Base-by-base conservation (phyloP, 1,140 invertebrate species). In the Drosophila santomea region DNA sequence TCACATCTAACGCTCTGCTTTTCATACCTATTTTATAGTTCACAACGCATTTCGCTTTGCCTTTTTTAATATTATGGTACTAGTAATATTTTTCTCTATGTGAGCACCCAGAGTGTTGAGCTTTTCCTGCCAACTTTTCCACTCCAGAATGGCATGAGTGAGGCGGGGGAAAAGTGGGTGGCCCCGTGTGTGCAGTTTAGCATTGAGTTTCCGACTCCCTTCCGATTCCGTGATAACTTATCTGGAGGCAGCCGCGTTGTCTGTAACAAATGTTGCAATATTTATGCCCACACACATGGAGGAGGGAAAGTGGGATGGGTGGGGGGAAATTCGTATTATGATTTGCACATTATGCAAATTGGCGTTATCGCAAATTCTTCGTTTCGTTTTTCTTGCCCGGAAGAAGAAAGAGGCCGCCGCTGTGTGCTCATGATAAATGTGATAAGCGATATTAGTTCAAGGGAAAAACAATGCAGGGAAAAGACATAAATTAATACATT, bases 331-430 rank as follows among this genome's bases (percentile, higher is more conserved):
- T 71, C 77, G 80, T 84, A 88, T 84, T 89, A 88, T 88, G 80
- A 88, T 88, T 88, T 89, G 84, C 84, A 89, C 84, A 88, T 88
- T 88, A 88, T 88, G 84, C 84, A 88, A 88, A 88, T 88, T 88
- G 77, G 73, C 62, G 47, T 82, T 84, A 88, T 88, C 84, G 84
- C 84, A 89, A 89, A 80, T 84, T 89, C 74, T 80, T 83, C 63
- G 74, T 66, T 78, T 59, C 51, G 41, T 39, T 47, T 45, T 55
- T 50, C 43, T 58, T 47, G 44, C 23, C 43, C 47, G 8, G 68
- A 55, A 71, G 52, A 50, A 45, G 4, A 25, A 51, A 72, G 55
- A 75, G 36, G 62, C 52, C 61, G 60, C 61, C 76, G 82, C 66
- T 67, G 67, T 77, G 73, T 88, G 83, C 67, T 47, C 63, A 80